Evolutionary conservation across 2,888 invertebrate species (phyloP), one percentile per base, ranked within the genome.

Genomic region (Amphimallon solstitiale): DNA sequence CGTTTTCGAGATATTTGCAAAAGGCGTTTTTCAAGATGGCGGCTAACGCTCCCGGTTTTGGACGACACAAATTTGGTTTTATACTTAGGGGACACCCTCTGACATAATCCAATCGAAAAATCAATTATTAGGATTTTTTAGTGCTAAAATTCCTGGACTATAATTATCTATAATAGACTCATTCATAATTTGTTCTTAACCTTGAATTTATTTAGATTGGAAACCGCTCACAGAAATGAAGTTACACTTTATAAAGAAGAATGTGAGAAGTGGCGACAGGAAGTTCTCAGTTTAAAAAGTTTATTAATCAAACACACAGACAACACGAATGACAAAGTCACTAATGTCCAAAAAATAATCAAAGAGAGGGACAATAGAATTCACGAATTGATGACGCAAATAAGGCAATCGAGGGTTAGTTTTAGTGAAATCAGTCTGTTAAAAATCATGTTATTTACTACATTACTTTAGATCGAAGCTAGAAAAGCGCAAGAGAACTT

Each of bases 221-320:
- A 89, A 73, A 86, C 87, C 68, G 85, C 88, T 61, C 89, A 90
- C 77, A 84, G 84, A 72, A 84, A 85, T 68, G 90, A 90, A 80
- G 83, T 90, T 19, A 85, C 85, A 15, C 86, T 86, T 15, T 90
- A 90, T 73, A 88, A 88, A 74, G 85, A 84, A 2, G 90, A 90
- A 75, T 85, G 86, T 43, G 85, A 87, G 62, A 90, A 89, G 72
- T 88, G 89, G 87, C 74, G 88, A 21, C 76, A 83, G 2, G 88
- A 89, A 73, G 80, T 88, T 0, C 77, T 80, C 2, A 76, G 74
- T 52, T 73, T 85, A 43, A 81, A 84, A 65, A 78, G 82, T 65
- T 77, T 83, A 46, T 74, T 85, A 45, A 78, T 78, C 6, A 83
- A 83, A 56, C 80, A 81, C 74, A 81, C 81, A 38, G 77, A 78